Conservation (phyloP, 2,888 invertebrate species). For the Stenchaetothrips biformis region DNA sequence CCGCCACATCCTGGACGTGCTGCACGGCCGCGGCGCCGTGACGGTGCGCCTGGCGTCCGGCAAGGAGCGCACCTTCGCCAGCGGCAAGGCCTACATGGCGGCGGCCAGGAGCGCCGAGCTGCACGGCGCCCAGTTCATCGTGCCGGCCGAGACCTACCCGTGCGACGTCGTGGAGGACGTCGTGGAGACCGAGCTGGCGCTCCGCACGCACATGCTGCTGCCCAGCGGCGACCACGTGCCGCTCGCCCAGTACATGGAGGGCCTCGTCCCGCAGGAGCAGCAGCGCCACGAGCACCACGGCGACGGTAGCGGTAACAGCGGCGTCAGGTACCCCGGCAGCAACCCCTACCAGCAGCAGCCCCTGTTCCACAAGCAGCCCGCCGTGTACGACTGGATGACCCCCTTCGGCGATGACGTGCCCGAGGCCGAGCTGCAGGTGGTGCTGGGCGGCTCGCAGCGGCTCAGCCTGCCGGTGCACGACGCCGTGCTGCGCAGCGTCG, state of each 20-base stretch:
- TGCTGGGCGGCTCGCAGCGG: neutral
- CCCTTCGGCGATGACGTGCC: neutral
- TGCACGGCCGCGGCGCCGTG: neutral
- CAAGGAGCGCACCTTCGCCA: neutral
- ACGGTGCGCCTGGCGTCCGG: constrained; percentile 14
- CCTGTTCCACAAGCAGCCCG: constrained; percentile 9
- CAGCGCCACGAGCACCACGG: neutral
- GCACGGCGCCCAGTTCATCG: neutral
- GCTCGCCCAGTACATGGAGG: neutral
- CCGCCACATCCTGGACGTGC: constrained; percentile 19
- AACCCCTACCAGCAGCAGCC: constrained; percentile 19
- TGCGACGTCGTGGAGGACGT: constrained; percentile 4
- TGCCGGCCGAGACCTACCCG: constrained; percentile 6
- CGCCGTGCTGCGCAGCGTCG: neutral
- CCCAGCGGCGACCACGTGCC: neutral
- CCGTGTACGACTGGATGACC: constrained; percentile 8
- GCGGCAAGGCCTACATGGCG: constrained; percentile 4
- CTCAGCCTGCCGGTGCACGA: constrained; percentile 3
- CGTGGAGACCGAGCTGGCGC: neutral
- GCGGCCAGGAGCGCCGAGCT: neutral
- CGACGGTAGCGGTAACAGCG: neutral
- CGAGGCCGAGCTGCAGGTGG: constrained; percentile 2
- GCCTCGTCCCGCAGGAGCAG: neutral
- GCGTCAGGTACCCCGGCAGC: neutral
- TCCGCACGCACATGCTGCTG: neutral